Conservation (phyloP, 2,113 vertebrate species). For the Rhea americana region DNA sequence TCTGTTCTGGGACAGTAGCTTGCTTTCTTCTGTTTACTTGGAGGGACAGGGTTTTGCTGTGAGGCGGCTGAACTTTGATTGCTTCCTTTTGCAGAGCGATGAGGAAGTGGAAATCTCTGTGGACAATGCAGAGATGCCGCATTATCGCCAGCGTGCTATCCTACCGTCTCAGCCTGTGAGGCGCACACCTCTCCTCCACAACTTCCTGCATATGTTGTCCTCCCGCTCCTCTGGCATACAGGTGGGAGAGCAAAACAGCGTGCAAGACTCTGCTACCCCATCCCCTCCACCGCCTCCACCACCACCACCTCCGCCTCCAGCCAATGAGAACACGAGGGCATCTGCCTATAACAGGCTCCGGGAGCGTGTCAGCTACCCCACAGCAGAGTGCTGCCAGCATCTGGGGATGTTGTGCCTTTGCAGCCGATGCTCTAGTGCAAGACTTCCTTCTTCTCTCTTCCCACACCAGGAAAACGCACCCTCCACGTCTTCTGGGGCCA, state of each 20-base stretch:
- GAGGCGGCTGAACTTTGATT: background rate
- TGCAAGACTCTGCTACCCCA: slow-evolving; percentile 82
- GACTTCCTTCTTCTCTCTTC: slow-evolving; percentile 82
- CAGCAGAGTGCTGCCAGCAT: slow-evolving; percentile 93
- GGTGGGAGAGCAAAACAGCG: slow-evolving; percentile 85
- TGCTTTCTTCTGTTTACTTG: slow-evolving; percentile 24
- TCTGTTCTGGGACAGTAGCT: background rate
- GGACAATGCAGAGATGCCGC: slow-evolving; percentile 94
- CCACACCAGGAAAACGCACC: slow-evolving; percentile 80
- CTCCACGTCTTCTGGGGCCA: slow-evolving; percentile 78
- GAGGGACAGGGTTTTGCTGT: background rate
- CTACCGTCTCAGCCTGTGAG: slow-evolving; percentile 94
- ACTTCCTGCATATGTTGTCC: slow-evolving; percentile 98
- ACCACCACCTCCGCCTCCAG: slow-evolving; percentile 81
- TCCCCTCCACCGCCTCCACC: slow-evolving; percentile 82
- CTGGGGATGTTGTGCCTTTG: slow-evolving; percentile 95
- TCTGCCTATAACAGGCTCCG: slow-evolving; percentile 86
- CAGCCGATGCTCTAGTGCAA: slow-evolving; percentile 88
- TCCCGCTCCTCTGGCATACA: slow-evolving; percentile 91
- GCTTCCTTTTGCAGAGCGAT: slow-evolving; percentile 82
- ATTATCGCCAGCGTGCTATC: slow-evolving; percentile 94
- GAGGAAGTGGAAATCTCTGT: slow-evolving; percentile 95
- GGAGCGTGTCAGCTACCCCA: slow-evolving; percentile 85
- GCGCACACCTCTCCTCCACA: slow-evolving; percentile 96
- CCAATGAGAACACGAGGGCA: slow-evolving; percentile 82